Conservation (phyloP, 2,888 invertebrate genomes). For the Torymus aiolomorphi region DNA sequence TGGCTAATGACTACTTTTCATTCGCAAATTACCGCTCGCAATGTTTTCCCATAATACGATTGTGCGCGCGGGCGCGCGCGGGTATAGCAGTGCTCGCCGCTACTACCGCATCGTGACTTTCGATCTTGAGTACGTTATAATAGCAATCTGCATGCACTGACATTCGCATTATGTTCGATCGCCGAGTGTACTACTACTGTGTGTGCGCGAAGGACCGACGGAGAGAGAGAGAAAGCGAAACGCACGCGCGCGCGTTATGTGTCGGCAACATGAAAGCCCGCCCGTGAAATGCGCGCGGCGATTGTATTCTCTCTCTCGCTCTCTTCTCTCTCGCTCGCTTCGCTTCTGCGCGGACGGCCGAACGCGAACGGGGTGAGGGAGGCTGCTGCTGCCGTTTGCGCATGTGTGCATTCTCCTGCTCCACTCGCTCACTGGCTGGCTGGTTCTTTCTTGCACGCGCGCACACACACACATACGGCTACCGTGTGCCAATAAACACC, state of each 20-base stretch:
- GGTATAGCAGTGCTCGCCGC: not conserved
- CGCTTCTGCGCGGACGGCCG: conserved; percentile 23
- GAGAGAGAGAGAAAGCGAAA: not conserved
- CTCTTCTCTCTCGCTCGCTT: conserved; percentile 23
- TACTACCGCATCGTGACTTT: conserved; percentile 45
- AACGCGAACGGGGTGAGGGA: conserved; percentile 44
- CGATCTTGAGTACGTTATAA: conserved; percentile 60
- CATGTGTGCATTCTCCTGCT: conserved; percentile 42
- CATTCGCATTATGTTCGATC: conserved; percentile 63
- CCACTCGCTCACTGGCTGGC: conserved; percentile 19
- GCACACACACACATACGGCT: conserved; percentile 9
- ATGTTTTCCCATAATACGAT: conserved; percentile 41
- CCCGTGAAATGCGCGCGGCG: conserved; percentile 67
- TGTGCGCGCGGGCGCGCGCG: not conserved
- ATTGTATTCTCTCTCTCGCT: conserved; percentile 64
- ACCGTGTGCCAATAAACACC: conserved; percentile 53
- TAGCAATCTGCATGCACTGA: conserved; percentile 62
- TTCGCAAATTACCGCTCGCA: conserved; percentile 29
- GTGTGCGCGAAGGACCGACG: conserved; percentile 19
- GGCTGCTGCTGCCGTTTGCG: conserved; percentile 41
- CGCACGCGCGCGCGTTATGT: conserved; percentile 51
- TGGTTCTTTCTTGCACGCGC: conserved; percentile 42
- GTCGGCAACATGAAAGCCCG: conserved; percentile 69
- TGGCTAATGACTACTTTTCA: conserved; percentile 40
- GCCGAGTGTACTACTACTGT: conserved; percentile 21